phyloP scores from a whole-genome alignment of 2,113 vertebrate genomes.

The Rhineura floridana region DNA sequence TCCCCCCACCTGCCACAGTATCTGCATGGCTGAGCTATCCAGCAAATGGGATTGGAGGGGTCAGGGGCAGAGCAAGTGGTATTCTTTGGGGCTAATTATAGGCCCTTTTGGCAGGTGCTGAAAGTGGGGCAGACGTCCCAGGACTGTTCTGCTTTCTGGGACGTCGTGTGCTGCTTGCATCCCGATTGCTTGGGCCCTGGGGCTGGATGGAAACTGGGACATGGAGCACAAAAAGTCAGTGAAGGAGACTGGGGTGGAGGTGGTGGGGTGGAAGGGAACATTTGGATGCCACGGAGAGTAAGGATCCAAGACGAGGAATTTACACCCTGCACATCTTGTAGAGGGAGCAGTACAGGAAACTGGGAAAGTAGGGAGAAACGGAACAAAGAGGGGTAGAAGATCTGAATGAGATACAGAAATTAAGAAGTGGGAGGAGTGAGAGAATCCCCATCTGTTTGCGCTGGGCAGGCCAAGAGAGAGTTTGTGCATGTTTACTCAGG shows the following conservation, averaged over 20 bases:
- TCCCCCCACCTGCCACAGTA: neutral
- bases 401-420: neutral
- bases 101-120: neutral
- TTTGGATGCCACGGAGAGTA: neutral
- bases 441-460: neutral
- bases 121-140: slow-evolving; percentile 50
- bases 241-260: slow-evolving; percentile 55
- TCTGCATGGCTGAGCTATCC: neutral
- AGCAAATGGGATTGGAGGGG: neutral
- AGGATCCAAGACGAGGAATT: neutral
- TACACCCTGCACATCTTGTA: neutral
- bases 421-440: neutral
- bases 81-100: slow-evolving; percentile 31
- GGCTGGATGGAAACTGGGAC: slow-evolving; percentile 43
- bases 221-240: slow-evolving; percentile 38
- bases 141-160: slow-evolving; percentile 49
- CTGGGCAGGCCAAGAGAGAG: neutral
- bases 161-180: slow-evolving; percentile 27
- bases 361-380: neutral
- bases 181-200: slow-evolving; percentile 27
- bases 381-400: neutral
- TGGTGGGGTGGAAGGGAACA: neutral
- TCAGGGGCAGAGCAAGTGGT: neutral
- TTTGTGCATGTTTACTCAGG: neutral
- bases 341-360: neutral